Evolutionary conservation across 2,113 vertebrate species (phyloP).

Genomic region (Sinosuthora webbiana): DNA sequence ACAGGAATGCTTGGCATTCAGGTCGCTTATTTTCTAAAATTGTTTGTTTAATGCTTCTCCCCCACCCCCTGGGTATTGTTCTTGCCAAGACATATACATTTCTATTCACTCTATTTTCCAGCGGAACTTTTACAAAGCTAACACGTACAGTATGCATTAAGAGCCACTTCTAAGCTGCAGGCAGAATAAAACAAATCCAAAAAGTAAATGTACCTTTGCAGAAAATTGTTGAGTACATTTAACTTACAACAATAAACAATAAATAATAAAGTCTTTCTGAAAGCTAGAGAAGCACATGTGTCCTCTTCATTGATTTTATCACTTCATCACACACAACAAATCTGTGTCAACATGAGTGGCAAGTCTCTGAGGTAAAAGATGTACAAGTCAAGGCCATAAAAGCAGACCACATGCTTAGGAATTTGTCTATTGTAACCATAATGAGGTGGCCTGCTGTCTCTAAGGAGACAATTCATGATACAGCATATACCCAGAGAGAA

Average conservation of each 20-base stretch:
- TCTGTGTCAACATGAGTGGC: slow-evolving; percentile 74
- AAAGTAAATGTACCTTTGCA: slow-evolving; percentile 56
- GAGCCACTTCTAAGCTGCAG: slow-evolving; percentile 11
- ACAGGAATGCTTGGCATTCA: neutral
- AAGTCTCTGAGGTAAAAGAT: slow-evolving; percentile 69
- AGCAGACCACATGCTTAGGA: slow-evolving; percentile 63
- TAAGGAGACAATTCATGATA: slow-evolving; percentile 59
- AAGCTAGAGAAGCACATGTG: slow-evolving; percentile 46
- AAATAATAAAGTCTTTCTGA: slow-evolving; percentile 62
- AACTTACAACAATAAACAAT: slow-evolving; percentile 63
- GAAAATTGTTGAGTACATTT: slow-evolving; percentile 56
- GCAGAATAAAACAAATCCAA: slow-evolving; percentile 58
- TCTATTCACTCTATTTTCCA: slow-evolving; percentile 45
- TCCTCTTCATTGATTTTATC: slow-evolving; percentile 75
- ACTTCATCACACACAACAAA: slow-evolving; percentile 73
- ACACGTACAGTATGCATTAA: neutral
- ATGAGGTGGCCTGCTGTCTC: slow-evolving; percentile 66
- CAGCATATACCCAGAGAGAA: slow-evolving; percentile 44
- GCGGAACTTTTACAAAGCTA: slow-evolving; percentile 24
- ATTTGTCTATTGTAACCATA: slow-evolving; percentile 71
- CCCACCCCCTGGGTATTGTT: neutral
- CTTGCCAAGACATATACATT: neutral
- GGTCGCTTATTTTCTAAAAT: neutral
- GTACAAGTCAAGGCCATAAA: slow-evolving; percentile 72
- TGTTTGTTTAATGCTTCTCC: slow-evolving; percentile 1